phyloP scores from a whole-genome alignment of 2,113 vertebrate species.

The Corythornis madagascariensis region DNA sequence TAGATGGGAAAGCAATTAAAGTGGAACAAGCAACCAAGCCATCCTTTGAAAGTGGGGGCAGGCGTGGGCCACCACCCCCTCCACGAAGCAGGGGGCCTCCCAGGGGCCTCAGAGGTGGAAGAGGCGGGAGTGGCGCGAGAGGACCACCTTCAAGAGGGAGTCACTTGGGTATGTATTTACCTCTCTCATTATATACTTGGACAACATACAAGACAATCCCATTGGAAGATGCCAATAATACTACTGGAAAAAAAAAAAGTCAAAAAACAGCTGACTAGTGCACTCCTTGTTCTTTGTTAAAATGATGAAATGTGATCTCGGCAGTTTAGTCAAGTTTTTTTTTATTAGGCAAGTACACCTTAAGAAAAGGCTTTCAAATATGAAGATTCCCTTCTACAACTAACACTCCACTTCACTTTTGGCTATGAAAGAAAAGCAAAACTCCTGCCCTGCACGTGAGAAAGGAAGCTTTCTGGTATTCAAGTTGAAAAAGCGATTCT shows the following conservation, averaged over 20 bases:
- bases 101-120: constrained; percentile 87
- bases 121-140: constrained; percentile 87
- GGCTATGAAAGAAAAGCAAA: constrained; percentile 61
- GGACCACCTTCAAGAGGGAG: constrained; percentile 90
- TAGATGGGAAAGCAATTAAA: constrained; percentile 97
- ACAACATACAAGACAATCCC: constrained; percentile 57
- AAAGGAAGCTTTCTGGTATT: constrained; percentile 43
- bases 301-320: constrained; percentile 19
- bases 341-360: constrained; percentile 54
- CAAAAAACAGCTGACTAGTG: constrained; percentile 61
- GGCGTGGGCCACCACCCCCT: constrained; percentile 87
- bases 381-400: constrained; percentile 63
- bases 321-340: constrained; percentile 51
- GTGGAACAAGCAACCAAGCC: constrained; percentile 98
- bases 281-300: constrained; percentile 60
- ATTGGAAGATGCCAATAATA: constrained; percentile 68
- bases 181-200: constrained; percentile 66
- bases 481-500: constrained; percentile 36
- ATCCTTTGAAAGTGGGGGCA: constrained; percentile 89
- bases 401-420: constrained; percentile 62
- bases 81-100: constrained; percentile 89
- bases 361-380: constrained; percentile 53
- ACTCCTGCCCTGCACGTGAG: constrained; percentile 43
- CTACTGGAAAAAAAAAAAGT: constrained; percentile 66
- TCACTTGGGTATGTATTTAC: constrained; percentile 79